Base-by-base conservation (phyloP, 1,140 invertebrate genomes). In the Doryteuthis pealeii region DNA sequence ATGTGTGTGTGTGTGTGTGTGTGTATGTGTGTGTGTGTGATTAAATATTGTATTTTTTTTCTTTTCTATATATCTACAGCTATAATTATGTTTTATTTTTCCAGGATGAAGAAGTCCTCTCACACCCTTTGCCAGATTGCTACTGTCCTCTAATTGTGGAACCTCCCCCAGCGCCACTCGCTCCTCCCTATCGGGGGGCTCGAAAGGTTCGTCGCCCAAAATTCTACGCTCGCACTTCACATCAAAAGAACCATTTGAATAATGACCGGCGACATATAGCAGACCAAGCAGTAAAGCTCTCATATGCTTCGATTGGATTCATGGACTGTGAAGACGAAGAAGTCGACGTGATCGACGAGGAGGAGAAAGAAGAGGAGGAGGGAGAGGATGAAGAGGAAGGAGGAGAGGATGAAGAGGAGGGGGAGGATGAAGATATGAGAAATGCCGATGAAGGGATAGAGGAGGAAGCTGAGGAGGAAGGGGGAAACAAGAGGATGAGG, bases 221-320 rank as follows among this genome's bases (percentile, higher is more conserved):
- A 62, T 62, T 28, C 18, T 62, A n/a, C 18, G 18, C 26, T n/a
- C 18, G 18, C 18, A 22, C 10, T 62, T 62, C 54, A 22, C 54
- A 22, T 22, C 54, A 62, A 22, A 22, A 62, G 54, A 5, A 62
- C 12, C 54, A 62, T 8, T 28, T n/a, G 18, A 8, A 62, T 2
- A 8, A 22, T 0, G 5, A 12, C 54, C 12, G 1, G 2, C 54
- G 18, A 8, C 54, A 62, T 28, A 22, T 14, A 8, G 5, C 18
- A 6, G 22, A 22, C 10, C 54, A 12, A 1, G 54, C 10, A 14
- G 22, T 5, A n/a, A 62, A 62, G 18, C 5, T 62, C 22, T n/a
- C 54, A 5, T 62, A 62, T 28, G 54, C 54, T 22, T 62, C 54
- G 18, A 62, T 62, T 62, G 54, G 54, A 62, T 62, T 62, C 54